These are phyloP conservation scores for Sericinus montela DNA, from an alignment of 2,888 invertebrate species.

Conservation along the genomic window DNA sequence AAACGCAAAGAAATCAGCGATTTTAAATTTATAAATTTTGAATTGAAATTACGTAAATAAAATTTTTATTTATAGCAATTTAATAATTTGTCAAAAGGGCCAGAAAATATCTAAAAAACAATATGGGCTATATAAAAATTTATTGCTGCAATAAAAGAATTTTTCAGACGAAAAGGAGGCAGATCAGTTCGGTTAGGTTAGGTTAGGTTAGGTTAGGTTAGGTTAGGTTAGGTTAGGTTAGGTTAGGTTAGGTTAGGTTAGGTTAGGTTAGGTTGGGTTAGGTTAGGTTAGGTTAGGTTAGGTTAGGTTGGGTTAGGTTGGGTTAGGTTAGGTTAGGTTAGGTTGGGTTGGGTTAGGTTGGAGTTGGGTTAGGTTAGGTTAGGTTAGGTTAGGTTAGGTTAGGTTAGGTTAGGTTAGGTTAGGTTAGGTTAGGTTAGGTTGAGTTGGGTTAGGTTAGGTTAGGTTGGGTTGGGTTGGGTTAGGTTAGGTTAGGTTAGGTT, in stretches of 20 bases:
- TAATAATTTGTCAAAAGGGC: no score
- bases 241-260: slow-evolving; percentile 16
- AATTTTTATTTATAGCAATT: no score
- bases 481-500: slow-evolving; percentile 26
- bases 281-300: slow-evolving; percentile 15
- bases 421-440: slow-evolving; percentile 19
- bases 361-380: slow-evolving; percentile 24
- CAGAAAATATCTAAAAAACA: no score
- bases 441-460: slow-evolving; percentile 13
- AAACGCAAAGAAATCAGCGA: no score
- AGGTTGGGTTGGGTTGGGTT: slow-evolving; percentile 26
- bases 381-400: slow-evolving; percentile 20
- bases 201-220: slow-evolving; percentile 16
- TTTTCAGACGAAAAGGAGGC: no score
- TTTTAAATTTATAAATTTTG: no score
- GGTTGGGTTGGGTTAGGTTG: slow-evolving; percentile 28
- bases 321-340: slow-evolving; percentile 25
- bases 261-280: slow-evolving; percentile 11
- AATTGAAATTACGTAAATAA: no score
- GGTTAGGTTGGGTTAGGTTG: slow-evolving; percentile 8
- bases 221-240: slow-evolving; percentile 14
- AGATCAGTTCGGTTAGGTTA: no score
- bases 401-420: slow-evolving; percentile 19
- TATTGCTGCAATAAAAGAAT: no score
- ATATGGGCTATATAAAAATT: no score